These are phyloP conservation scores for Mirza zaza DNA, from an alignment of 2,113 vertebrate species.

Conservation along the genomic window DNA sequence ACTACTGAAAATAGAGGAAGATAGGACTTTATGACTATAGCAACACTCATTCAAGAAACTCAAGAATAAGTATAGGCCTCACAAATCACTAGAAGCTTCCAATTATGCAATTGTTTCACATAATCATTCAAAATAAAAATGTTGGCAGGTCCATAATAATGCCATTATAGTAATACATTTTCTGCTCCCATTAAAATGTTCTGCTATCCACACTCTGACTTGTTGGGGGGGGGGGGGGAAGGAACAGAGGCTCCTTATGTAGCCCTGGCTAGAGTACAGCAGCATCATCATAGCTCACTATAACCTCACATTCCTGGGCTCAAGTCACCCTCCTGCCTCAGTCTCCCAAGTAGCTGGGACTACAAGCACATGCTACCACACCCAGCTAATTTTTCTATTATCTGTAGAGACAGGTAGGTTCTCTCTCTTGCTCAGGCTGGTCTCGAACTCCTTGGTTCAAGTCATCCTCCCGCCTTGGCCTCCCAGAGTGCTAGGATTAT, in stretches of 20 bases:
- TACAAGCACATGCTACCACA: neutral
- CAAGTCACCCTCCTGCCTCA: neutral
- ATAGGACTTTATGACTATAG: neutral
- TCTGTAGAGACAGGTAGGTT: neutral
- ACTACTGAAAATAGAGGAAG: neutral
- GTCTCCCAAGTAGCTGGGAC: neutral
- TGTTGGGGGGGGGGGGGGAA: neutral
- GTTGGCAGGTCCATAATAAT: neutral
- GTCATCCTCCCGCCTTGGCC: neutral
- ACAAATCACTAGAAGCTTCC: neutral
- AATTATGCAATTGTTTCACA: neutral
- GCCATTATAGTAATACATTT: neutral
- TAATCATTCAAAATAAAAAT: constrained; percentile 37
- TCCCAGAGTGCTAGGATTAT: neutral
- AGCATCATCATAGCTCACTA: neutral
- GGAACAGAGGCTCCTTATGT: neutral
- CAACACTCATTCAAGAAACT: neutral
- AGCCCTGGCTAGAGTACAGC: neutral
- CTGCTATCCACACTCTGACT: neutral
- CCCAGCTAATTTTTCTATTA: neutral
- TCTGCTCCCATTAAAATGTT: neutral
- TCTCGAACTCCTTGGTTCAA: neutral
- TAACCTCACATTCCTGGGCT: neutral
- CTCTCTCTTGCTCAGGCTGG: neutral
- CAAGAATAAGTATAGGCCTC: neutral